Evolutionary conservation across 2,888 invertebrate genomes (phyloP).

Genomic region (Thysanoteuthis rhombus): DNA sequence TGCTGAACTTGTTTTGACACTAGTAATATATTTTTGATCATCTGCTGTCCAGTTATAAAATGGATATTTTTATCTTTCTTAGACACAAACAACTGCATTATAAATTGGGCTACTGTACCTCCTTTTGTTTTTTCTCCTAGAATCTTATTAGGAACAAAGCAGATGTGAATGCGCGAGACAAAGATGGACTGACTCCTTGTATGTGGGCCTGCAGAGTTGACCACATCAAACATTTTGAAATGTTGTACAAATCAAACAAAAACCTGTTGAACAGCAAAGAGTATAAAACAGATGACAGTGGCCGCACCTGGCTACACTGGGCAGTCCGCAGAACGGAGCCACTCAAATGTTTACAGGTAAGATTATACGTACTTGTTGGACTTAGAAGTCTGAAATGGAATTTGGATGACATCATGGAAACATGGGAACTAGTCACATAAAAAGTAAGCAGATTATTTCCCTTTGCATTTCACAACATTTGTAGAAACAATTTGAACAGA

Average conservation of each 20-base stretch:
- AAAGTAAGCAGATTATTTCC: no score
- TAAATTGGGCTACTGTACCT: background rate
- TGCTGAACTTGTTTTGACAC: no score
- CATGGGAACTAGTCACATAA: no score
- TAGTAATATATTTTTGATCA: no score
- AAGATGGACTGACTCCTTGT: constrained; percentile 65
- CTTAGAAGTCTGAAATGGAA: constrained; percentile 54
- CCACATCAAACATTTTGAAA: constrained; percentile 65
- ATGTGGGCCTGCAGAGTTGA: constrained; percentile 69
- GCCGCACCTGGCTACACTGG: constrained; percentile 68
- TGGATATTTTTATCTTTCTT: no score
- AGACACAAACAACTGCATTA: no score
- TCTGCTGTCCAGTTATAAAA: no score
- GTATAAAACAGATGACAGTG: constrained; percentile 62
- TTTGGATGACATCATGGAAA: no score
- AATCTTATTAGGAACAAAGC: constrained; percentile 57
- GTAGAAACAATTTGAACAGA: no score
- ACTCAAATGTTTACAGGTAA: constrained; percentile 65
- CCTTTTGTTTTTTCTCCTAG: constrained; percentile 45
- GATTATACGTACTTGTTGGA: constrained; percentile 62
- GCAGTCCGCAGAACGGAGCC: constrained; percentile 64
- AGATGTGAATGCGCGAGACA: constrained; percentile 60
- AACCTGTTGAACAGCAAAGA: constrained; percentile 54
- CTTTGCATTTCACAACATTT: no score
- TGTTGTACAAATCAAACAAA: constrained; percentile 53